phyloP scores from a whole-genome alignment of 2,113 vertebrate species.

The Illadopsis cleaveri region DNA sequence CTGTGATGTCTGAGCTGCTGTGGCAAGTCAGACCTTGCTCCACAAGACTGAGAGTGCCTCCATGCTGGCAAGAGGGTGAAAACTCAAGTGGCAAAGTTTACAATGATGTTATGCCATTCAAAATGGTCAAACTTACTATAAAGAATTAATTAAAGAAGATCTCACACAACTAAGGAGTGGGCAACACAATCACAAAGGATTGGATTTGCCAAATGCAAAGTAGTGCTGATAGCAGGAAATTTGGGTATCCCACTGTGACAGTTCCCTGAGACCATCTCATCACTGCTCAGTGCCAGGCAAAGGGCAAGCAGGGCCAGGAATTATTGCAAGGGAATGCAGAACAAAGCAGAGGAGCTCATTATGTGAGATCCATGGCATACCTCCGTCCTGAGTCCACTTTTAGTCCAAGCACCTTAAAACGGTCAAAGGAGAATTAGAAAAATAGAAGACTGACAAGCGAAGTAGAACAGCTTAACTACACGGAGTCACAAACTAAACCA shows the following conservation, averaged over 20 bases:
- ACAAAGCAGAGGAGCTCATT: conserved; percentile 9
- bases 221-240: neutral
- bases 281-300: neutral
- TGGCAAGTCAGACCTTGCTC: neutral
- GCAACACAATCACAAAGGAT: neutral
- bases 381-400: neutral
- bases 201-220: neutral
- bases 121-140: neutral
- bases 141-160: neutral
- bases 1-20: neutral
- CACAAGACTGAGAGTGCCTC: neutral
- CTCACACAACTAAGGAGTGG: neutral
- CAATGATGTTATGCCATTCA: neutral
- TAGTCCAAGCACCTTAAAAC: conserved; percentile 4
- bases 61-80: neutral
- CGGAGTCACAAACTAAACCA: neutral
- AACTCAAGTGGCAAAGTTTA: neutral
- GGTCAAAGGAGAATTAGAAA: neutral
- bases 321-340: neutral
- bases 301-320: neutral
- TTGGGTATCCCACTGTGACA: neutral
- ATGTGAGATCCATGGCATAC: neutral
- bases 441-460: neutral
- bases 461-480: neutral
- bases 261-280: neutral